Percentiles rank a stretch among this genome's conserved stretches.
Evolutionary conservation across 2,888 invertebrate genomes (phyloP).

Genomic region (Hirtodrosophila histrioides): DNA sequence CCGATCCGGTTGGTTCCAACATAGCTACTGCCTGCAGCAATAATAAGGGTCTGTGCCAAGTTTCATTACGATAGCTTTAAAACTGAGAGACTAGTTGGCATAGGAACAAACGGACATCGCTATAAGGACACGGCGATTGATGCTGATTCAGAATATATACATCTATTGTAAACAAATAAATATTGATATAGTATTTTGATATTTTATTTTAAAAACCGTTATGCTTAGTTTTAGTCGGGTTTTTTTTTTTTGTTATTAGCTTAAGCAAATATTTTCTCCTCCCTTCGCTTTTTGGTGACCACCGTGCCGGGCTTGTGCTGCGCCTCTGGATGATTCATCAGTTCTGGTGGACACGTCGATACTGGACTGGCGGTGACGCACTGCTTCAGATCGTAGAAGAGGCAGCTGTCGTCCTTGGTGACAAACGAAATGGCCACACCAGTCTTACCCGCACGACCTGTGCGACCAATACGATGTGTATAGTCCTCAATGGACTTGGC

Average conservation of each 20-base stretch:
- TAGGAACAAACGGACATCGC: too few species aligned
- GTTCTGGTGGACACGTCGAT: slow-evolving; percentile 97
- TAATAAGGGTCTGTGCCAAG: too few species aligned
- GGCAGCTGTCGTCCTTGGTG: slow-evolving; percentile 96
- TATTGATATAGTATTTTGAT: too few species aligned
- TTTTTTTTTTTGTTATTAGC: too few species aligned
- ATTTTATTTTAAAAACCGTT: slow-evolving; percentile 6
- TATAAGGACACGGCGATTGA: too few species aligned
- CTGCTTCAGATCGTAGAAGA: slow-evolving; percentile 99
- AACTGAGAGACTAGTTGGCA: too few species aligned
- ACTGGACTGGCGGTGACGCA: slow-evolving; percentile 94
- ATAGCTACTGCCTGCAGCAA: too few species aligned
- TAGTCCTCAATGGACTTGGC: slow-evolving; percentile 99
- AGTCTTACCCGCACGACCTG: slow-evolving; percentile 98
- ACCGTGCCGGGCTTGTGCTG: slow-evolving; percentile 98
- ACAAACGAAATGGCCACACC: slow-evolving; percentile 98
- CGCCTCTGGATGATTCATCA: slow-evolving; percentile 99
- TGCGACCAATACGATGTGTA: slow-evolving; percentile 99
- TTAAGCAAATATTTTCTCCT: slow-evolving; percentile 97
- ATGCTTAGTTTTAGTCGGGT: not conserved
- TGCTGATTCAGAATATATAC: too few species aligned
- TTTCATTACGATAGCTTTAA: too few species aligned
- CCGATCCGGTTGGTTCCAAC: too few species aligned
- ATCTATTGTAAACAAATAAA: too few species aligned
- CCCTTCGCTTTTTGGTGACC: slow-evolving; percentile 95